Percentiles rank a stretch among this genome's conserved stretches.
Conservation (phyloP, 2,113 vertebrate genomes). For the Cryptotis parvus region DNA sequence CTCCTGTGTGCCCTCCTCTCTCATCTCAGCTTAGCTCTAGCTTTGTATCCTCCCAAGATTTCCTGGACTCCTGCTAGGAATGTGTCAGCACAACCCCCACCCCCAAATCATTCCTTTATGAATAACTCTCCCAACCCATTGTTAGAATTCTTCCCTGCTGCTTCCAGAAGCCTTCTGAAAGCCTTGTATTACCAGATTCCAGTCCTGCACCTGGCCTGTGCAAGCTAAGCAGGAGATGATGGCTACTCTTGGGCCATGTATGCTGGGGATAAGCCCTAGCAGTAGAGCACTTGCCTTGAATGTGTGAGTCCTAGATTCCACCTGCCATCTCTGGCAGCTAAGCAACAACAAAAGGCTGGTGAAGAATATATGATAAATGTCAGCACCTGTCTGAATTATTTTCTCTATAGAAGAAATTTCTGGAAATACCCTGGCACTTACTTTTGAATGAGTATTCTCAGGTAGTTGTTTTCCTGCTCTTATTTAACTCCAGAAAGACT, state of each 20-base stretch:
- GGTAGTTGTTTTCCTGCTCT: neutral
- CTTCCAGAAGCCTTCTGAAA: neutral
- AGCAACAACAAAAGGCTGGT: too few species aligned
- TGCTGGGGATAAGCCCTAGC: neutral
- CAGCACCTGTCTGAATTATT: neutral
- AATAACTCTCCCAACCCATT: neutral
- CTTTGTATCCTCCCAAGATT: neutral
- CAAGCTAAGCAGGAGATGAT: neutral
- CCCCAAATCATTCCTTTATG: neutral
- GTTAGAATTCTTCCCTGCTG: neutral
- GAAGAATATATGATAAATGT: neutral
- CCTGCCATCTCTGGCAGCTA: too few species aligned
- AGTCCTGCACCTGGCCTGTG: neutral
- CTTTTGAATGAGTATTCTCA: conserved; percentile 60
- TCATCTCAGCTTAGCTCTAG: neutral
- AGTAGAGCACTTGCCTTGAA: too few species aligned
- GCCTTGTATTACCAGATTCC: neutral
- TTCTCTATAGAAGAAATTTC: neutral
- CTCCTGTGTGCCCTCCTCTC: neutral
- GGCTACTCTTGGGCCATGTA: neutral
- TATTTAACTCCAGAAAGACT: neutral
- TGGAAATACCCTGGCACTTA: conserved; percentile 41
- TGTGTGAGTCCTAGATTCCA: too few species aligned
- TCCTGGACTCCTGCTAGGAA: neutral
- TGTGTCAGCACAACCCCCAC: too few species aligned